Conservation (phyloP, 2,113 vertebrate species). For the Xerus inauris region DNA sequence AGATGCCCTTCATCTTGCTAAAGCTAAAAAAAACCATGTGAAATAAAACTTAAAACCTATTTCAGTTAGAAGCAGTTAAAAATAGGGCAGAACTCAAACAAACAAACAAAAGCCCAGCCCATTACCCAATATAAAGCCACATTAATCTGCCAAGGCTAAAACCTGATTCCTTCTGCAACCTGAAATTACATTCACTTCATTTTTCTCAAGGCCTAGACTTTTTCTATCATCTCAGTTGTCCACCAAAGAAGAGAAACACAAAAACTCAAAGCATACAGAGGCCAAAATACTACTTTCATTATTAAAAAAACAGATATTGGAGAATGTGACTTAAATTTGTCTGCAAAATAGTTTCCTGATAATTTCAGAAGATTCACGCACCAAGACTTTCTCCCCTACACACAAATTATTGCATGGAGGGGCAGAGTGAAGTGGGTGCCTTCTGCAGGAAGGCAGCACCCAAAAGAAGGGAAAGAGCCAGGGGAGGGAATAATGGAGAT, state of each 20-base stretch:
- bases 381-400: not conserved
- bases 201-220: not conserved
- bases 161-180: not conserved
- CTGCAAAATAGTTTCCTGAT: not conserved
- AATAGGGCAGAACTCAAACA: not conserved
- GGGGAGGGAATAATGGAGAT: not conserved
- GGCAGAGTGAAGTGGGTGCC: not conserved
- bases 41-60: slow-evolving; percentile 4
- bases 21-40: slow-evolving; percentile 12
- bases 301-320: not conserved
- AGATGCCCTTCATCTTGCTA: not conserved
- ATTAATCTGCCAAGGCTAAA: not conserved
- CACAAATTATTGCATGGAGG: not conserved
- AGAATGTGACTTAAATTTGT: not conserved
- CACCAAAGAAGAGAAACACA: not conserved
- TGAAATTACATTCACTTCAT: not conserved
- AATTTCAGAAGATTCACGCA: not conserved
- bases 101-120: not conserved
- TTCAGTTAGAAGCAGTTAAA: not conserved
- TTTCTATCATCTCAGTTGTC: not conserved
- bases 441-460: not conserved
- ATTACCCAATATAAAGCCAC: not conserved
- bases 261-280: not conserved
- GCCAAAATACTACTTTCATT: not conserved
- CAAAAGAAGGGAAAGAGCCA: not conserved